These are phyloP conservation scores for Nesoenas mayeri DNA, from an alignment of 2,113 vertebrate species.

Conservation along the genomic window DNA sequence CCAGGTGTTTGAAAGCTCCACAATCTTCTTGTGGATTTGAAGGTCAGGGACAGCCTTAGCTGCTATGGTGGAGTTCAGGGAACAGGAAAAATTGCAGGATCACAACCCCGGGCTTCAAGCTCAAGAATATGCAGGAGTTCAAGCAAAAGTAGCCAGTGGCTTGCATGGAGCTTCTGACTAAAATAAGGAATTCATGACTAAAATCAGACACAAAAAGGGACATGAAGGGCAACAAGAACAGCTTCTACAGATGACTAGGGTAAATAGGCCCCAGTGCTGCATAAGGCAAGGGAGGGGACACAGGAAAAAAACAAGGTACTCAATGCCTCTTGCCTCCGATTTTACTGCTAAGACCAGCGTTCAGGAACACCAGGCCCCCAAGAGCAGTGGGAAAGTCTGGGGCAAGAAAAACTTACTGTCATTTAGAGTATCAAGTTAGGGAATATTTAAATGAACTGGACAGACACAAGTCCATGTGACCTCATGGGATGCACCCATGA, in stretches of 20 bases:
- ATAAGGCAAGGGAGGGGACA: not conserved
- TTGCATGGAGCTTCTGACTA: not conserved
- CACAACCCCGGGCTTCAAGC: not conserved
- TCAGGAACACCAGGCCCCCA: not conserved
- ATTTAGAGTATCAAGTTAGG: not conserved
- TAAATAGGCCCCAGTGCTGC: not conserved
- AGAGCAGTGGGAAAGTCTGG: not conserved
- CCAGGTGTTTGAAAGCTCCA: not conserved
- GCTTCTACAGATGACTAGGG: not conserved
- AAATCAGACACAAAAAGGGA: not conserved
- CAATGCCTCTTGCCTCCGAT: not conserved
- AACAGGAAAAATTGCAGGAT: not conserved
- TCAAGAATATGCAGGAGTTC: not conserved
- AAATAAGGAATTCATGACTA: not conserved
- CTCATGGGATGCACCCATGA: not conserved
- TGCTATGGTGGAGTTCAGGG: not conserved
- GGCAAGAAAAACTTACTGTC: not conserved
- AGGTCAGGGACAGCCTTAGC: not conserved
- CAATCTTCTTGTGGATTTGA: not conserved
- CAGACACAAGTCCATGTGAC: not conserved
- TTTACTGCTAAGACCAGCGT: not conserved
- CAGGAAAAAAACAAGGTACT: not conserved
- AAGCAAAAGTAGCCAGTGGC: not conserved
- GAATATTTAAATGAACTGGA: not conserved
- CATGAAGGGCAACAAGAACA: not conserved